Evolutionary conservation across 2,797 vertebrate species (phyloP), one percentile per base, ranked within the genome.

Genomic region (Pachyuromys duprasi): DNA sequence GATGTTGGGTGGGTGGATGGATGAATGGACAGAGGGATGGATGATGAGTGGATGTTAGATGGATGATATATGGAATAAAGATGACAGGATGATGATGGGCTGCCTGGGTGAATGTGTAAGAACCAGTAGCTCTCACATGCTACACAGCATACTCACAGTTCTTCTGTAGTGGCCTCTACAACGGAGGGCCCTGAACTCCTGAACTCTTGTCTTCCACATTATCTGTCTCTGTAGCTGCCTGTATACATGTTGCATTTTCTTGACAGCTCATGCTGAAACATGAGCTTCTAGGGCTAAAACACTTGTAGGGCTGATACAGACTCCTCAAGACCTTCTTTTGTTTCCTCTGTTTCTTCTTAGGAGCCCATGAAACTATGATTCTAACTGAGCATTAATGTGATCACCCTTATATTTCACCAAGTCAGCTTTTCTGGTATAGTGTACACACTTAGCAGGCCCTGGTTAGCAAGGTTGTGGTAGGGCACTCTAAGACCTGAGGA

Each of bases 401-500:
- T 17, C 12, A 4, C 26, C 31, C 3, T 31, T 33, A 17, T 31
- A 28, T 24, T 55, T 57, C 39, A 75, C 20, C 65, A 53, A 22
- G n/a, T 24, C 82, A 86, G 75, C 31, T 18, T 31, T 39, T 22
- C 55, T 69, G 24, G 36, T 28, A 28, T 24, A 39, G 7, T 2
- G 18, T 3, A 4, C 8, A 31, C 53, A 70, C 6, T 72, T 0
- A 62, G 28, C 17, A 62, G 39, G 9, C 11, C 12, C 49, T 57
- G 53, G 14, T 12, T 0, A n/a, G n/a, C 4, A 28, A 60, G 22
- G 28, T 0, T 31, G n/a, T 26, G 8, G 24, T 0, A 65, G 5
- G 18, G 53, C 31, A 9, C 17, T 74, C 17, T 22, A 2, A 86
- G 8, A 31, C 53, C 57, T 72, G 14, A 14, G 28, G 14, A 9